phyloP scores from a whole-genome alignment of 2,113 vertebrate genomes.

The Chaetodon trifascialis region DNA sequence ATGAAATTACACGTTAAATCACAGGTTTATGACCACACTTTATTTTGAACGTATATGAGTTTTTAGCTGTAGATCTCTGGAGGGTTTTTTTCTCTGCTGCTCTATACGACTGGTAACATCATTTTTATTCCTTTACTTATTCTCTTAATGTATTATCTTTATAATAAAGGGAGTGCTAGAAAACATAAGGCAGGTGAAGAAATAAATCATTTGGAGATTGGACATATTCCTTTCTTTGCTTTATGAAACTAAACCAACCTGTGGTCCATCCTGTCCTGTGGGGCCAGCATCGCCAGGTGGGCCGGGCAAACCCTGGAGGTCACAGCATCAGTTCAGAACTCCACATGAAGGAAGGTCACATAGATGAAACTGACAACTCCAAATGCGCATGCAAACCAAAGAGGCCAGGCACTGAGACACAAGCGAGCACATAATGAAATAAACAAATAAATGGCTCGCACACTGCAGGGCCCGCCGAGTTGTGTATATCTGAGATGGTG shows the following conservation, averaged over 20 bases:
- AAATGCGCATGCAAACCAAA: too few species aligned
- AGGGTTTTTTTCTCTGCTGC: background rate
- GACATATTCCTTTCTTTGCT: background rate
- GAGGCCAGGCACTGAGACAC: too few species aligned
- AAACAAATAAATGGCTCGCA: too few species aligned
- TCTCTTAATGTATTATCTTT: background rate
- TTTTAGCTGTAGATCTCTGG: too few species aligned
- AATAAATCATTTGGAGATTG: background rate
- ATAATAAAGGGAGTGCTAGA: background rate
- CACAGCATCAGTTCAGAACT: conserved; percentile 4
- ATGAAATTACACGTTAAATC: too few species aligned
- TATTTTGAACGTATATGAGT: too few species aligned
- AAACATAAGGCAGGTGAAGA: background rate
- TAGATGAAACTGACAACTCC: too few species aligned
- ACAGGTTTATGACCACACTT: too few species aligned
- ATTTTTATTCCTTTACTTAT: background rate
- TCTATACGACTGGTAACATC: background rate
- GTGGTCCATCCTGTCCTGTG: conserved; percentile 77
- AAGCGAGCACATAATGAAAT: too few species aligned
- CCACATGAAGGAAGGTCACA: background rate
- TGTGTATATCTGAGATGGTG: too few species aligned
- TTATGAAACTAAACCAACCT: conserved; percentile 73
- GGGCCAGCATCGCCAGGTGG: conserved; percentile 73
- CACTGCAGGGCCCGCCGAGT: too few species aligned
- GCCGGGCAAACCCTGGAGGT: conserved; percentile 77